Evolutionary conservation across 2,888 invertebrate genomes (phyloP), one percentile per base, ranked within the genome.

Genomic region (Sycophila texana): DNA sequence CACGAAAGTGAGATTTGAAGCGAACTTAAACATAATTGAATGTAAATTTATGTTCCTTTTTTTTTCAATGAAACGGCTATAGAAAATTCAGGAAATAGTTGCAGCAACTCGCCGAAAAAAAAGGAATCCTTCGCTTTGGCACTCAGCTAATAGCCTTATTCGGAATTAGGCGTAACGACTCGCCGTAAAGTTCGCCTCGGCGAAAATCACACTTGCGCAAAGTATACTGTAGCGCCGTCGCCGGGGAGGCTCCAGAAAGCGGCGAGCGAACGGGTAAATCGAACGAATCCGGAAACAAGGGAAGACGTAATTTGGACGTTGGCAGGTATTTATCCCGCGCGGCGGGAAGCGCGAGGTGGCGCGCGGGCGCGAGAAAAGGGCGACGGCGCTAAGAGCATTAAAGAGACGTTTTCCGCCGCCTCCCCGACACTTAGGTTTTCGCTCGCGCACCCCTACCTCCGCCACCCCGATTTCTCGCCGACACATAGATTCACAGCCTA

Each of bases 351-450:
- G 85, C 53, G 20, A 68, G 66, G 58, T 67, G 70, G 77, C 75
- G 73, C 77, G 81, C 47, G 79, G 73, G 82, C 80, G 80, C 77
- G 82, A 80, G 82, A 78, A 80, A 80, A 76, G 82, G 76, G 85
- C 84, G 86, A 85, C 87, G 86, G 85, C 83, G 87, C 84, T 89
- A 89, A 89, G 89, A 89, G 89, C 88, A 89, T 89, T 89, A 89
- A 88, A 87, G 88, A 86, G 88, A 88, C 88, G 88, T 88, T 89
- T 88, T 88, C 87, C 88, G 85, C 84, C 39, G 39, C 39, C 39
- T 39, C 39, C 39, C 85, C 86, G 86, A 88, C 87, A 87, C 87
- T 88, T 86, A 86, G 88, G 85, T 88, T 88, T 87, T 87, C 87
- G 84, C 85, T 85, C 82, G 81, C 84, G 83, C 84, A 51, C 60